Base-by-base conservation (phyloP, 2,113 vertebrate species). In the Dipodomys merriami region DNA sequence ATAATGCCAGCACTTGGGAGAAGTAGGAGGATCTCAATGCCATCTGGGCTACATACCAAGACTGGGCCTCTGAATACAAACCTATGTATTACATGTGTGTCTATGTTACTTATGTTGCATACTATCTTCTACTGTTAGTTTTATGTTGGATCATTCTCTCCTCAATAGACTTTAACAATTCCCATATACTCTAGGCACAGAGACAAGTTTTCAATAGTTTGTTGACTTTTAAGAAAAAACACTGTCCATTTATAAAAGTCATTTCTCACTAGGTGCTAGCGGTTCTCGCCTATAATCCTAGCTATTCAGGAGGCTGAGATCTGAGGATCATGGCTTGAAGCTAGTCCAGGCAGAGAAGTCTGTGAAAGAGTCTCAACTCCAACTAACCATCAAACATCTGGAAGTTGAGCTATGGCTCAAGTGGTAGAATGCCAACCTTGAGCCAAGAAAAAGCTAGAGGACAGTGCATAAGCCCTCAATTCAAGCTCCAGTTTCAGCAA, bases 181-280 rank as follows among this genome's bases (percentile, higher is more conserved):
- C 49, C 29, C 15, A 69, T 27, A 65, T 46, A 90, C 1, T 87
- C 27, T 68, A 80, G 27, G 49, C 3, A 16, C 35, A 72, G 23
- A 39, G 0, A 81, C 12, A 33, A 95, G 19, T 23, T 86, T n/a
- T 85, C 57, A 89, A 27, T 79, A 93, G 16, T 91, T 84, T 64
- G 77, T 72, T 80, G 30, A 80, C 44, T 94, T 53, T 88, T 90
- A n/a, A 83, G 92, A 19, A 82, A 90, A 76, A 85, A 93, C 33
- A 86, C 20, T 79, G 23, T 79, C n/a, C 88, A 80, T 49, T 68
- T 20, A 74, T 76, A 62, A 83, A 35, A 80, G 49, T 53, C 49
- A 53, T 53, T 53, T 53, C 12, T 53, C 49, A 4, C 49, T 53
- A 19, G 60, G 60, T 62, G 60, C 60, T 22, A 19, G 60, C 22